These are phyloP conservation scores for Monarcha castaneiventris DNA, from an alignment of 2,113 vertebrate genomes.

Conservation along the genomic window DNA sequence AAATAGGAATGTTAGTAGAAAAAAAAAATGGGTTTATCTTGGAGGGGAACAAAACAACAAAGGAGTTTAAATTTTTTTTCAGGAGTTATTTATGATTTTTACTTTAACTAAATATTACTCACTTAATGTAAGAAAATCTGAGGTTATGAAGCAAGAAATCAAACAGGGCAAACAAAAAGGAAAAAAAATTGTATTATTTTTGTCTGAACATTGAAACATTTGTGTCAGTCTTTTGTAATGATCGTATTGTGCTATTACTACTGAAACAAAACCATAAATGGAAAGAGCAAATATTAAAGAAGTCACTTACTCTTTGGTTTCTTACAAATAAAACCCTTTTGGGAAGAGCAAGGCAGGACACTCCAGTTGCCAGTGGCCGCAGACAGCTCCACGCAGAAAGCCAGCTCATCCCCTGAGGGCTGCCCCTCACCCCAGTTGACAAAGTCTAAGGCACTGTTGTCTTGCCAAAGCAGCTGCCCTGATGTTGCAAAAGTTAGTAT, in stretches of 20 bases:
- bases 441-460: slow-evolving; percentile 80
- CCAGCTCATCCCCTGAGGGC: slow-evolving; percentile 39
- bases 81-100: background rate
- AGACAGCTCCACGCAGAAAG: slow-evolving; percentile 75
- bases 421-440: slow-evolving; percentile 82
- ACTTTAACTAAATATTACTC: background rate
- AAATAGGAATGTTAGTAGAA: background rate
- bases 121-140: background rate
- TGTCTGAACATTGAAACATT: background rate
- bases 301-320: slow-evolving; percentile 80
- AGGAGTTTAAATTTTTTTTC: background rate
- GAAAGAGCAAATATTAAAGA: background rate
- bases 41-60: background rate
- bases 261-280: background rate
- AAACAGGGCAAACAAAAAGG: background rate
- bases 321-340: slow-evolving; percentile 87
- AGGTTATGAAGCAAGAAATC: background rate
- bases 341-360: slow-evolving; percentile 73
- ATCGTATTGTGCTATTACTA: background rate
- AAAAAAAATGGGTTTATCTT: background rate
- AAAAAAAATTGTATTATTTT: background rate
- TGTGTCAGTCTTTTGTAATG: background rate
- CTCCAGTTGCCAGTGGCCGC: slow-evolving; percentile 77
- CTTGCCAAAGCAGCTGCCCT: slow-evolving; percentile 83
- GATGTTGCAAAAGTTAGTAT: background rate